Evolutionary conservation across 2,888 invertebrate species (phyloP).

Genomic region (Rhyacophila evoluta): DNA sequence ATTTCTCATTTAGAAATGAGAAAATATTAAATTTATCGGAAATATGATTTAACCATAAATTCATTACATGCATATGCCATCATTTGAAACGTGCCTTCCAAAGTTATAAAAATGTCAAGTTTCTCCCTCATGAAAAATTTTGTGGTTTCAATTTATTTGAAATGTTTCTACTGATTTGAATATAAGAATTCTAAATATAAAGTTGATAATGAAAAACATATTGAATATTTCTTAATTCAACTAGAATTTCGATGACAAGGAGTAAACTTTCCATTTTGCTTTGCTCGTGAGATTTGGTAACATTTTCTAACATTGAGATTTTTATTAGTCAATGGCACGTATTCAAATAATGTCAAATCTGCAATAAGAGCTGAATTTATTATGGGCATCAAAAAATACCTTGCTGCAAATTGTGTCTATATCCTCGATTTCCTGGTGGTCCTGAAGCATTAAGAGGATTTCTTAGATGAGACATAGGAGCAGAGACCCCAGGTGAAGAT

Average conservation of each 20-base stretch:
- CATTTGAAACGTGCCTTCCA: neutral
- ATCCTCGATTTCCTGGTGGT: slow-evolving; percentile 64
- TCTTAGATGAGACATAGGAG: slow-evolving; percentile 68
- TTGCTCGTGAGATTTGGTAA: no score
- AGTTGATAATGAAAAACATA: no score
- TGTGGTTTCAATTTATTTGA: no score
- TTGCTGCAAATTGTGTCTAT: slow-evolving; percentile 68
- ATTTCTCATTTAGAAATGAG: slow-evolving; percentile 69
- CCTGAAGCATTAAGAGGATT: slow-evolving; percentile 66
- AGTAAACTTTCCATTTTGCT: no score
- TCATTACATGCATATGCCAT: neutral
- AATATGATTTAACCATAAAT: slow-evolving; percentile 53
- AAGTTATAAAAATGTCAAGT: neutral
- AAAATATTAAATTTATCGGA: slow-evolving; percentile 45
- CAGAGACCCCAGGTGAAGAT: slow-evolving; percentile 58
- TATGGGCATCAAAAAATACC: slow-evolving; percentile 59
- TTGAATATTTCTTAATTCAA: no score
- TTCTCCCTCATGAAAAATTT: no score
- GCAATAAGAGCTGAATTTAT: slow-evolving; percentile 36
- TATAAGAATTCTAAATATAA: no score
- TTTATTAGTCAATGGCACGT: slow-evolving; percentile 54
- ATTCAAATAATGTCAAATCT: slow-evolving; percentile 62
- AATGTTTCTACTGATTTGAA: no score
- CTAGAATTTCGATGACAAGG: no score
- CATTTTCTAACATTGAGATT: no score